phyloP scores from a whole-genome alignment of 2,888 invertebrate genomes.

The Microplitis deprimator region DNA sequence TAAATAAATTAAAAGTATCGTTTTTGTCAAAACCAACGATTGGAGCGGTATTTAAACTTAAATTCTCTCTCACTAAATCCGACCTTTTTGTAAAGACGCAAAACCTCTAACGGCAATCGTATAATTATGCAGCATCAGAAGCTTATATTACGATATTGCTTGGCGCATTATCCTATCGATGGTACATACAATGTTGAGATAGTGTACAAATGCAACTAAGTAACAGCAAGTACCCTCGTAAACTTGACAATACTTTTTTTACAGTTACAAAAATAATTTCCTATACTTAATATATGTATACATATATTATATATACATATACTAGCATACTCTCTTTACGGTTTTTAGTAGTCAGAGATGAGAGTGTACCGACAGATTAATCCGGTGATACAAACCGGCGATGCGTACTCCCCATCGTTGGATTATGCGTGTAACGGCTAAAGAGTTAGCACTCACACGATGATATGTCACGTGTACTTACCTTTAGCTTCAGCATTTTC shows the following conservation, averaged over 20 bases:
- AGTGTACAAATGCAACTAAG: background rate
- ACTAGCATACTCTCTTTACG: no score
- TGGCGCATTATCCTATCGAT: conserved; percentile 4
- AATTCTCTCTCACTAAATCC: background rate
- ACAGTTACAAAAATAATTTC: background rate
- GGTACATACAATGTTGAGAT: background rate
- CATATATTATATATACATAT: background rate
- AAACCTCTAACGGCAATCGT: conserved; percentile 13
- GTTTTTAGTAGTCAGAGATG: no score
- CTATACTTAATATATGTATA: background rate
- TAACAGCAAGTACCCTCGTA: conserved; percentile 14
- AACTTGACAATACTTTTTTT: conserved; percentile 2
- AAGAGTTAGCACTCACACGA: conserved; percentile 29
- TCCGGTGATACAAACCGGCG: conserved; percentile 35
- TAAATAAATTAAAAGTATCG: no score
- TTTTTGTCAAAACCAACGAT: no score
- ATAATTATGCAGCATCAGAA: conserved; percentile 13
- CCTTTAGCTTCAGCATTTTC: no score
- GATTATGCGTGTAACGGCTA: conserved; percentile 36
- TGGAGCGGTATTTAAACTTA: background rate
- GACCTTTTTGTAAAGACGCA: background rate
- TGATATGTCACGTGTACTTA: conserved; percentile 27
- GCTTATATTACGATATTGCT: conserved; percentile 13
- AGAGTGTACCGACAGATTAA: conserved; percentile 27
- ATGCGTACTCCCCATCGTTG: conserved; percentile 33